Base-by-base conservation (phyloP, 2,797 vertebrate species). In the Phrynocephalus forsythii region DNA sequence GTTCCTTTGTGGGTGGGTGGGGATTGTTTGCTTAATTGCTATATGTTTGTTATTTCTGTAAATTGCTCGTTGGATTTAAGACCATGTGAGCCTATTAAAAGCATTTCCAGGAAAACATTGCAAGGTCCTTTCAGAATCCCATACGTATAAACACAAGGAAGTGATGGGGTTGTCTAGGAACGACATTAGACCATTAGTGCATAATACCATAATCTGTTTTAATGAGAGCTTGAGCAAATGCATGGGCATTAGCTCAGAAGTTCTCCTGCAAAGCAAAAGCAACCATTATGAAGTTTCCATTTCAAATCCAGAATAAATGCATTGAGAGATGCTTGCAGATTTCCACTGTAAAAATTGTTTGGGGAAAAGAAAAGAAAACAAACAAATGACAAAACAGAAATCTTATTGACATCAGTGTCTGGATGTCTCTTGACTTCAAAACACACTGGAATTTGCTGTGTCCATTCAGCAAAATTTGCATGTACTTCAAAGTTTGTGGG, bases 171-270 rank as follows among this genome's bases (percentile, higher is more conserved):
- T 85, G 83, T 75, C 83, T 85, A 68, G 44, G 83, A 88, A 85
- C n/a, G 5, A 24, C 78, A 82, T 80, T 84, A 87, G 82, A 84
- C 82, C 82, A 76, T 84, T 90, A 87, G 77, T 76, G 83, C 82
- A 90, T 79, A 78, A 83, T 75, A 82, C 77, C 15, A 24, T 87
- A 77, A 76, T 84, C 77, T 76, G 63, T 77, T 87, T 90, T 87
- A 87, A 84, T 84, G 77, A 81, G 72, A 69, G 76, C 78, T 87
- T 84, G 82, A 84, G 60, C 48, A 90, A 84, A 87, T 76, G 63
- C 44, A 67, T 48, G 73, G 75, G 76, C 76, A 89, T 84, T 83
- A 87, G 82, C 56, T 56, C 24, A 80, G 77, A 79, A 52, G 24
- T 50, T 89, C 73, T 80, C 73, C 5, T 79, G 87, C 56, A 71